Conservation (phyloP, 64 coral and sea anemone species). For the Montipora efflorescens region DNA sequence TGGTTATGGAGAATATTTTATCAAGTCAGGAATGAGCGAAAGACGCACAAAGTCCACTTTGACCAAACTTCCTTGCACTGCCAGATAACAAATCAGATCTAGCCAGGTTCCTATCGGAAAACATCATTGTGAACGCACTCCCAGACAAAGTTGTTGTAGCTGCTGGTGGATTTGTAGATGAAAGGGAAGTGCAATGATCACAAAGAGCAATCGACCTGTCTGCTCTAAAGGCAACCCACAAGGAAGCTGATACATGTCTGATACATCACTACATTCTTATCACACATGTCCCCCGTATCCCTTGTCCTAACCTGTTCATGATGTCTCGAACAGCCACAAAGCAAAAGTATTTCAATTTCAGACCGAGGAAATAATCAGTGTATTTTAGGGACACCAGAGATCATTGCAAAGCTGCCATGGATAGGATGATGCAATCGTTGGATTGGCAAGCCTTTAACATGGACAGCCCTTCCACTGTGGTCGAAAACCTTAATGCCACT, state of each 20-base stretch:
- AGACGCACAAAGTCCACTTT: conserved; percentile 5
- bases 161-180: conserved; percentile 36
- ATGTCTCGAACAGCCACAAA: conserved; percentile 47
- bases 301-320: conserved; percentile 65
- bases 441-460: no score
- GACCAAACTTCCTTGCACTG: conserved; percentile 37
- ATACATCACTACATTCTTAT: conserved; percentile 39
- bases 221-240: conserved; percentile 2
- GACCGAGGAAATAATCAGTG: no score
- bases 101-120: conserved; percentile 16
- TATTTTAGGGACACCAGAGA: no score
- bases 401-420: not conserved
- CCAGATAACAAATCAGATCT: conserved; percentile 47
- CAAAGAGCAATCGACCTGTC: not conserved
- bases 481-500: no score
- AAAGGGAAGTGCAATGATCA: conserved; percentile 34
- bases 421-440: not conserved
- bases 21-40: conserved; percentile 77
- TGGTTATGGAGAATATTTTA: conserved; percentile 49
- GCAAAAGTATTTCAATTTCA: conserved; percentile 10
- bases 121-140: conserved; percentile 7
- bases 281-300: conserved; percentile 48
- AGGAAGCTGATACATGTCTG: conserved; percentile 30
- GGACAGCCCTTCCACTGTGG: no score
- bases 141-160: conserved; percentile 49